phyloP scores from a whole-genome alignment of 2,888 invertebrate species.

The Myathropa florea region DNA sequence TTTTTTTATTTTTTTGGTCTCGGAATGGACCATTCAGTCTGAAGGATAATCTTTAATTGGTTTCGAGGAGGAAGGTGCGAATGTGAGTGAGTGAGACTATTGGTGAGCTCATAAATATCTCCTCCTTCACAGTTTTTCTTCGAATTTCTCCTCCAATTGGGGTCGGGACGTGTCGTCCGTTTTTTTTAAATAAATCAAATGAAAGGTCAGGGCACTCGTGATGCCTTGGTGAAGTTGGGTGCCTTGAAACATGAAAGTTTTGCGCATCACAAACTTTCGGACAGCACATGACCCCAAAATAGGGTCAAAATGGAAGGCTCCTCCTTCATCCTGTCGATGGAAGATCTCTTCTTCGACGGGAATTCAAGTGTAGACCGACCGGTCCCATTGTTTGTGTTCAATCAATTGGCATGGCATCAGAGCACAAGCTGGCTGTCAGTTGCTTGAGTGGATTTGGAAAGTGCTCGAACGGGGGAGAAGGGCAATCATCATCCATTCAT shows the following conservation, averaged over 20 bases:
- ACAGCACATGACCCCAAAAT: background rate
- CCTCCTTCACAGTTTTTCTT: background rate
- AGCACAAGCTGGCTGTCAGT: background rate
- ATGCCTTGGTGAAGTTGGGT: too few relatives aligned
- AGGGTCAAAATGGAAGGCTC: background rate
- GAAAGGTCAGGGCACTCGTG: background rate
- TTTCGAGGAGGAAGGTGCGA: background rate
- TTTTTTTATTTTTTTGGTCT: background rate
- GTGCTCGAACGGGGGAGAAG: too few relatives aligned
- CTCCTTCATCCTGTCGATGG: background rate
- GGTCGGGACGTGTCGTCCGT: background rate
- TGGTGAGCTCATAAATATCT: background rate
- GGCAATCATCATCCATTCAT: background rate
- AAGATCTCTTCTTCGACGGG: background rate
- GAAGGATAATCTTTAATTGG: background rate
- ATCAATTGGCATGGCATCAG: background rate
- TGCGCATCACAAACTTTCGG: background rate
- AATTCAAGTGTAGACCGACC: background rate
- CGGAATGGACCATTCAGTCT: background rate
- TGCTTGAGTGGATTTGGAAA: background rate
- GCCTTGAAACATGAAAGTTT: background rate
- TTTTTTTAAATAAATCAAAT: background rate
- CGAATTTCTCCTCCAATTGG: background rate
- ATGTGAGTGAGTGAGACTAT: too few relatives aligned
- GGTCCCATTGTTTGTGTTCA: background rate